Evolutionary conservation across 2,113 vertebrate species (phyloP).

Genomic region (Stegostoma tigrinum): DNA sequence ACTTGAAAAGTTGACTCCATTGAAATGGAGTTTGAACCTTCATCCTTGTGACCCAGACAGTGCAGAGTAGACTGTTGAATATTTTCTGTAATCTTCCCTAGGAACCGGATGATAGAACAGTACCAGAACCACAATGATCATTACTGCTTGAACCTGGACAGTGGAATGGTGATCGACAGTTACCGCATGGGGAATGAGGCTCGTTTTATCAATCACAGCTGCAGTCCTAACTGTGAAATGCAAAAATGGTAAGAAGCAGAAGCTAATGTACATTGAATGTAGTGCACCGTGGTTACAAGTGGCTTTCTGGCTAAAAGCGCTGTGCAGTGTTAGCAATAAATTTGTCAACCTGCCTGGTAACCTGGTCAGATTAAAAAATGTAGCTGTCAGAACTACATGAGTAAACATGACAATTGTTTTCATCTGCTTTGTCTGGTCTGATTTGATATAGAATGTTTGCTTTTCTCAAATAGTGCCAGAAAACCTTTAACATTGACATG

Average conservation of each 20-base stretch:
- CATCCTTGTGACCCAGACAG: background rate
- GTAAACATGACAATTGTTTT: too few relatives aligned
- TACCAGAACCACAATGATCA: conserved; percentile 94
- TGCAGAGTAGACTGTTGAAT: background rate
- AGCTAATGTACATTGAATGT: too few relatives aligned
- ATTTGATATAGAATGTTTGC: too few relatives aligned
- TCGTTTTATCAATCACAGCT: conserved; percentile 98
- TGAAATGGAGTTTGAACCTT: background rate
- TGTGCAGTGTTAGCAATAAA: background rate
- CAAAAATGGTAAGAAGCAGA: conserved; percentile 83
- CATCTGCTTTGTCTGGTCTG: too few relatives aligned
- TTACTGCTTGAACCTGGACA: conserved; percentile 97
- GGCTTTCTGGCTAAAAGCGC: background rate
- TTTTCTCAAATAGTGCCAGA: too few relatives aligned
- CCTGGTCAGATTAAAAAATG: too few relatives aligned
- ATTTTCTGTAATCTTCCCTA: conserved; percentile 37
- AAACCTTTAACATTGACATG: too few relatives aligned
- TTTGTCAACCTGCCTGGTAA: too few relatives aligned
- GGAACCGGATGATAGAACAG: conserved; percentile 79
- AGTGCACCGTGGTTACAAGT: background rate
- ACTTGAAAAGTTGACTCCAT: too few relatives aligned
- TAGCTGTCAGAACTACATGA: too few relatives aligned
- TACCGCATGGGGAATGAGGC: conserved; percentile 98
- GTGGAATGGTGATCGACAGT: conserved; percentile 98
- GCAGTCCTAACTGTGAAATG: conserved; percentile 98